A percentile compares a stretch with the other conserved stretches of the same genome.
phyloP scores from a whole-genome alignment of 2,888 invertebrate genomes.

The Cyaniris semiargus region DNA sequence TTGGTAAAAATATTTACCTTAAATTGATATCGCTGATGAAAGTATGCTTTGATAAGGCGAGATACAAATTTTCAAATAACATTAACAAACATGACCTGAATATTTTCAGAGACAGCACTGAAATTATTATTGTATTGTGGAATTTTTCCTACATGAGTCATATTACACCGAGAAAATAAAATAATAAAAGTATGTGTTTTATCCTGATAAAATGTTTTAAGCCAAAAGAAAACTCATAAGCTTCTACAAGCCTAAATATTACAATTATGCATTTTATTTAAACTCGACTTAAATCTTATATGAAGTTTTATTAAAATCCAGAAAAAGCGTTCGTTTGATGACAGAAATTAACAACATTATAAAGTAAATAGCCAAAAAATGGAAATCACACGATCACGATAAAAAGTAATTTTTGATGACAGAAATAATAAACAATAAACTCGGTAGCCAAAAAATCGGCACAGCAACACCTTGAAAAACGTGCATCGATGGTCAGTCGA shows the following conservation, averaged over 20 bases:
- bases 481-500: conserved; percentile 27
- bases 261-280: too few relatives aligned
- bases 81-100: conserved; percentile 27
- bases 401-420: too few relatives aligned
- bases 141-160: conserved; percentile 4
- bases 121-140: conserved; percentile 17
- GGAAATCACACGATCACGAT: not conserved
- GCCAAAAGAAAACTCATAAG: too few relatives aligned
- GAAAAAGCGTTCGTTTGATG: not conserved
- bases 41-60: conserved; percentile 9
- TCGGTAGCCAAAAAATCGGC: not conserved
- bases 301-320: not conserved
- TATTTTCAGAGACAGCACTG: not conserved
- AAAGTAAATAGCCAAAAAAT: not conserved
- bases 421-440: too few relatives aligned
- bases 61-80: conserved; percentile 30
- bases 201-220: too few relatives aligned
- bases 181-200: too few relatives aligned
- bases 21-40: conserved; percentile 25
- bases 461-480: not conserved
- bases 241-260: too few relatives aligned
- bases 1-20: conserved; percentile 16
- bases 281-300: too few relatives aligned
- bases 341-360: not conserved
- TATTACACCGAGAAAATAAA: not conserved